Evolutionary conservation across 2,888 invertebrate species (phyloP).

Genomic region (Melanchra persicariae): DNA sequence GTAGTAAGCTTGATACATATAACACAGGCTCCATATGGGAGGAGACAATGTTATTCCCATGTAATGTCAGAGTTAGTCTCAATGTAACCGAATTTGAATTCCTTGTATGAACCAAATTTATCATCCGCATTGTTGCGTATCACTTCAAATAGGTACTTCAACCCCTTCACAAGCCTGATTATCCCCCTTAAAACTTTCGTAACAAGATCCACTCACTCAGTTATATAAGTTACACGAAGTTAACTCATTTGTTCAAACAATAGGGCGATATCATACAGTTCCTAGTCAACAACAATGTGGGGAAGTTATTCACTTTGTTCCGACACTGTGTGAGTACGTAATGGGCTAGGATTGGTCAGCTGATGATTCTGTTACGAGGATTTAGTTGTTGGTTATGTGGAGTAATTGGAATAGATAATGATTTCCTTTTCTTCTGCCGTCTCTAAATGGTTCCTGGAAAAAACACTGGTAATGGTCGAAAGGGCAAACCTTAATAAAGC

Average conservation of each 20-base stretch:
- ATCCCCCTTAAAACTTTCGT: constrained; percentile 31
- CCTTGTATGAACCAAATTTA: too few species aligned
- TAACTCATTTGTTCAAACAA: constrained; percentile 60
- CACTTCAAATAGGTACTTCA: constrained; percentile 2
- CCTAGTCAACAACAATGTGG: constrained; percentile 61
- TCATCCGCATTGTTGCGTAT: not conserved
- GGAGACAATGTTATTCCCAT: too few species aligned
- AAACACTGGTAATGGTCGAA: not conserved
- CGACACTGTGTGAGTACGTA: constrained; percentile 26
- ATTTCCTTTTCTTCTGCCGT: not conserved
- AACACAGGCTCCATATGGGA: too few species aligned
- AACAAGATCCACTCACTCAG: constrained; percentile 45
- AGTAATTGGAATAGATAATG: constrained; percentile 17
- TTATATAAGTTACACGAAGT: constrained; percentile 57
- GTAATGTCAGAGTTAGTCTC: too few species aligned
- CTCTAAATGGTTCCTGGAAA: not conserved
- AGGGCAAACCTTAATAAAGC: not conserved
- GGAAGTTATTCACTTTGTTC: constrained; percentile 58
- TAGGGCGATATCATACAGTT: constrained; percentile 58
- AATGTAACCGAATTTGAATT: too few species aligned
- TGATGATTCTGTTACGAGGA: constrained; percentile 8
- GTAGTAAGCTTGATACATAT: too few species aligned
- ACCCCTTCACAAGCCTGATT: constrained; percentile 20
- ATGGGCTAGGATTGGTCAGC: constrained; percentile 37
- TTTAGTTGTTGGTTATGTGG: constrained; percentile 6